phyloP scores from a whole-genome alignment of 2,888 invertebrate genomes.

The Dryobotodes eremita region DNA sequence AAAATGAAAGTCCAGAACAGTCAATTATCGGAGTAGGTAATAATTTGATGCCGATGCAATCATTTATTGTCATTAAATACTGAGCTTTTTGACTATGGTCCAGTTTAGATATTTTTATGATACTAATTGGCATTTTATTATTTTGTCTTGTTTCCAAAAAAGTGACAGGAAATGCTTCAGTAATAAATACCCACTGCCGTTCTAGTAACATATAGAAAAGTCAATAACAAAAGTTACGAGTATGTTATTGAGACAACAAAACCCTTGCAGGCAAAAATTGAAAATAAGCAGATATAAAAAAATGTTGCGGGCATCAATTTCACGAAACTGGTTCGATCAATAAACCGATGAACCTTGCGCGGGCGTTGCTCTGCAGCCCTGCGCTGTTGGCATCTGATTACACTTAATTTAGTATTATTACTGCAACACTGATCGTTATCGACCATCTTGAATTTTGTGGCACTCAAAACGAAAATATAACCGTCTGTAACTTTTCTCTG shows the following conservation, averaged over 20 bases:
- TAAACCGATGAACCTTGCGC: constrained; percentile 69
- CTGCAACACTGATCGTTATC: constrained; percentile 60
- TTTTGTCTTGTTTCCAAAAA: constrained; percentile 7
- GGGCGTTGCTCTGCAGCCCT: constrained; percentile 78
- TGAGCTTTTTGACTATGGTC: not conserved
- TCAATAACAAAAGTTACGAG: constrained; percentile 16
- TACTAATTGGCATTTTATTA: not conserved
- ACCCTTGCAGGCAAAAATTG: constrained; percentile 56
- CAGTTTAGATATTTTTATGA: not conserved
- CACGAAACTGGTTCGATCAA: constrained; percentile 79
- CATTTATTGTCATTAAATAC: not conserved
- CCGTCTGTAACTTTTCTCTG: constrained; percentile 14
- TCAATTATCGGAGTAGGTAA: not conserved
- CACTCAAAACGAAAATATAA: constrained; percentile 1
- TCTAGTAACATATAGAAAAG: not conserved
- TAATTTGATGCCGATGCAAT: not conserved
- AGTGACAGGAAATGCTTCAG: not conserved
- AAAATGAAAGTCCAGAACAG: constrained; percentile 18
- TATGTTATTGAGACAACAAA: constrained; percentile 28
- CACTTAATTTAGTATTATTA: constrained; percentile 72
- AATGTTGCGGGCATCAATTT: constrained; percentile 69
- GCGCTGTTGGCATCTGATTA: constrained; percentile 72
- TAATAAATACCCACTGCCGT: not conserved
- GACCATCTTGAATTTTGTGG: constrained; percentile 36
- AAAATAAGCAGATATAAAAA: constrained; percentile 69